Evolutionary conservation across 2,888 invertebrate species (phyloP).

Genomic region (Theretra japonica): DNA sequence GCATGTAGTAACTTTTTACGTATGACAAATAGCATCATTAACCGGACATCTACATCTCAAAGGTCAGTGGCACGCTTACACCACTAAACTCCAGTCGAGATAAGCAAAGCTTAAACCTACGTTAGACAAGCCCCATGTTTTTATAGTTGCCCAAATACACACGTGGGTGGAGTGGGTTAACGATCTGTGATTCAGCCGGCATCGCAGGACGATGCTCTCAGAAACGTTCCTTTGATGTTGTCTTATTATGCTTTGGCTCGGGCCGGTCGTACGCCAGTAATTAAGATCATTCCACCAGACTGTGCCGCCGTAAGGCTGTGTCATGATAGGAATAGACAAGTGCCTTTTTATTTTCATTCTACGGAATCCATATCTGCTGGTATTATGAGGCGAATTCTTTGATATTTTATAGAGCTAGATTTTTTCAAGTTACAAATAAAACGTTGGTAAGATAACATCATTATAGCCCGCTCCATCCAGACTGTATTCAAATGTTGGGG

Average conservation of each 20-base stretch:
- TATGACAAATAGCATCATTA: slow-evolving; percentile 2
- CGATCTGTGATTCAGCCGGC: slow-evolving; percentile 65
- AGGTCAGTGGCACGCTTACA: slow-evolving; percentile 53
- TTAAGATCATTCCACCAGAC: slow-evolving; percentile 24
- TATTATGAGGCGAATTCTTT: not conserved
- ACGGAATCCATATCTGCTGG: not conserved
- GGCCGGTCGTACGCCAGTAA: not conserved
- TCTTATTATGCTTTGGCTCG: not conserved
- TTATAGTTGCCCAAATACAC: slow-evolving; percentile 44
- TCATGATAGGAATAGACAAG: slow-evolving; percentile 9
- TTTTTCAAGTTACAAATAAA: too few species aligned
- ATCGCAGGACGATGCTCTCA: slow-evolving; percentile 50
- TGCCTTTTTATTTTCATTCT: not conserved
- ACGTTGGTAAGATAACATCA: too few species aligned
- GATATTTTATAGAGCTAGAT: too few species aligned
- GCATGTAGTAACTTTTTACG: not conserved
- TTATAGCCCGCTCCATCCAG: too few species aligned
- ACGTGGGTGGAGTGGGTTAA: slow-evolving; percentile 72
- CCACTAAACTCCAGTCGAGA: slow-evolving; percentile 48
- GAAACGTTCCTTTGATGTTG: slow-evolving; percentile 7
- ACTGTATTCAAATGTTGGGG: too few species aligned
- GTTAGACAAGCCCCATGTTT: slow-evolving; percentile 28
- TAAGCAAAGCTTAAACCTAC: slow-evolving; percentile 37
- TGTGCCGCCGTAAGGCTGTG: slow-evolving; percentile 4
- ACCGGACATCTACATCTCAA: slow-evolving; percentile 23